Conservation (phyloP, 2,113 vertebrate species). For the Melanostigma gelatinosum region DNA sequence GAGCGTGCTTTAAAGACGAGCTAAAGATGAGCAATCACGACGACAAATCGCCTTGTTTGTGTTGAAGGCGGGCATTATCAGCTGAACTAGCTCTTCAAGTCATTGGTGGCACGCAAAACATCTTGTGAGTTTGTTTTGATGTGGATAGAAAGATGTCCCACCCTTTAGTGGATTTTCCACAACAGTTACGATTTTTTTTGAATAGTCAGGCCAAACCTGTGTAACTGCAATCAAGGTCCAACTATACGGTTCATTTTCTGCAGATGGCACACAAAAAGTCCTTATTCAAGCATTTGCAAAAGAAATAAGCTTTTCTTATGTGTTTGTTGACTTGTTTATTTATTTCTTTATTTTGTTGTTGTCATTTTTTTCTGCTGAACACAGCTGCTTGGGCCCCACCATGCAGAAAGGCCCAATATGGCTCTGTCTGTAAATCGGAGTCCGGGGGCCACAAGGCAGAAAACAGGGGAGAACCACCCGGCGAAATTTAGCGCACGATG, state of each 20-base stretch:
- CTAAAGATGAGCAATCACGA: conserved; percentile 70
- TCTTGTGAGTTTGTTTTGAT: conserved; percentile 56
- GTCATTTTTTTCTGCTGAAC: conserved; percentile 82
- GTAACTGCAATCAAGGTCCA: conserved; percentile 53
- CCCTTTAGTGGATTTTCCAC: conserved; percentile 47
- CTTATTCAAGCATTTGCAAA: conserved; percentile 76
- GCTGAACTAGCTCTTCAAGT: conserved; percentile 55
- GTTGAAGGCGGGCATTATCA: conserved; percentile 49
- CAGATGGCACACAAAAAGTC: conserved; percentile 81
- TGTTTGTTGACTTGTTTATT: conserved; percentile 81
- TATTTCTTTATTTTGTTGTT: conserved; percentile 75
- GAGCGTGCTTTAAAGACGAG: conserved; percentile 62
- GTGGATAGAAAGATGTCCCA: conserved; percentile 19
- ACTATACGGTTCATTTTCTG: conserved; percentile 70
- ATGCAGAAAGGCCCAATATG: conserved; percentile 83
- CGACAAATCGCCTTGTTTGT: conserved; percentile 62
- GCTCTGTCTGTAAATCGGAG: conserved; percentile 78
- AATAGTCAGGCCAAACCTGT: conserved; percentile 44
- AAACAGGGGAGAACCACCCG: conserved; percentile 73
- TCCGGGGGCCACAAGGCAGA: conserved; percentile 78
- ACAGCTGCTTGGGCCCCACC: conserved; percentile 67
- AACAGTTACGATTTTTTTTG: conserved; percentile 38
- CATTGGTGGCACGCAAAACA: conserved; percentile 24
- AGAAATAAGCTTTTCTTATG: conserved; percentile 71
- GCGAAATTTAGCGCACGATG: conserved; percentile 77